Conservation (phyloP, 2,113 vertebrate genomes). For the Brachypodius melanocephalos region DNA sequence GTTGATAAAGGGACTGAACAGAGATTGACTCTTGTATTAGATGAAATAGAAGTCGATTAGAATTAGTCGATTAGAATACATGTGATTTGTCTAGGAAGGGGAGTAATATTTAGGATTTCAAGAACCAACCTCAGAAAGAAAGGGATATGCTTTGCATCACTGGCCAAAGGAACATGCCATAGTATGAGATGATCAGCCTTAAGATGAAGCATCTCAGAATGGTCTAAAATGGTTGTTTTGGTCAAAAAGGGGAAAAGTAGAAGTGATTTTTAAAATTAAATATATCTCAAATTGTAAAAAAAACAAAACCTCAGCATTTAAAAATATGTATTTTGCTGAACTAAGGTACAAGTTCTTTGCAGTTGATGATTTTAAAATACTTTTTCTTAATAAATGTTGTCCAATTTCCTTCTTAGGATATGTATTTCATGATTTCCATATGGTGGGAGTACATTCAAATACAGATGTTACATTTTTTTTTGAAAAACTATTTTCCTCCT, state of each 20-base stretch:
- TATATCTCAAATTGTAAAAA: background rate
- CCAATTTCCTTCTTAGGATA: background rate
- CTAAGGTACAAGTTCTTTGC: background rate
- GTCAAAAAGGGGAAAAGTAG: background rate
- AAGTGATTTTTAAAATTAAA: background rate
- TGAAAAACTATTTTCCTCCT: background rate
- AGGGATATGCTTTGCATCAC: background rate
- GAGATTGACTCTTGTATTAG: background rate
- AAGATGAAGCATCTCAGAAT: background rate
- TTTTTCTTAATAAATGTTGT: background rate
- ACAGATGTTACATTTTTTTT: background rate
- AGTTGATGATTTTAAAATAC: background rate
- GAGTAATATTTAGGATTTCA: background rate
- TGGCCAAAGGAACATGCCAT: background rate
- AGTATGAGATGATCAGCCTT: background rate
- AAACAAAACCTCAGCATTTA: accelerated
- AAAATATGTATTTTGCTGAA: background rate
- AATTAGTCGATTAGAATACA: background rate
- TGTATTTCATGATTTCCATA: background rate
- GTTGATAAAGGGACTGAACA: background rate
- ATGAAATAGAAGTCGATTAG: background rate
- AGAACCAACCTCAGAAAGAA: background rate
- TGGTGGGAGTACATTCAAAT: background rate
- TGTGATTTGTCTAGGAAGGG: background rate
- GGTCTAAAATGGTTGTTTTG: background rate